Percentiles rank a stretch among this genome's conserved stretches.
These are phyloP conservation scores for Melanotaenia parkinsoni DNA, from an alignment of 2,797 vertebrate species.

Conservation along the genomic window DNA sequence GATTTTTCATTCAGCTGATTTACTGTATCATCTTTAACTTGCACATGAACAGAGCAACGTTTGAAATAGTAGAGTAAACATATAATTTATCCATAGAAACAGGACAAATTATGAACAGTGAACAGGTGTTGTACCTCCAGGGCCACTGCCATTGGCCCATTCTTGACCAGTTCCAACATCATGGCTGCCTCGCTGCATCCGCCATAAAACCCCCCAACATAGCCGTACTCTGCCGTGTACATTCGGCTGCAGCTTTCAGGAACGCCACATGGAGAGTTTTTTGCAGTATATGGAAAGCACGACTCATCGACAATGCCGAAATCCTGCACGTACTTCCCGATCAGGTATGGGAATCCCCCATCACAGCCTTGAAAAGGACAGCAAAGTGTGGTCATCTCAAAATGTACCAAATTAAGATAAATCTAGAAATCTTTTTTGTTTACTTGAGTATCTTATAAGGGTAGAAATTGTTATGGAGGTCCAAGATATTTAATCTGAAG, in stretches of 20 bases:
- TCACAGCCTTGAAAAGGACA: constrained; percentile 86
- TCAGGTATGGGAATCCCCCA: constrained; percentile 96
- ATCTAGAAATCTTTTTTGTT: neutral
- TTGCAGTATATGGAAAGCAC: constrained; percentile 89
- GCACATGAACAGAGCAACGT: neutral
- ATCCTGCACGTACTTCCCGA: constrained; percentile 93
- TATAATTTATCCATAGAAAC: neutral
- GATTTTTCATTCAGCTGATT: neutral
- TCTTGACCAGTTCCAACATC: constrained; percentile 90
- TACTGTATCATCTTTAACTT: neutral
- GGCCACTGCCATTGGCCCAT: constrained; percentile 89
- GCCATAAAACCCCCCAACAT: constrained; percentile 96
- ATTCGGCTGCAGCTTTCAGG: constrained; percentile 80
- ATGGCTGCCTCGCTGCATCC: constrained; percentile 93
- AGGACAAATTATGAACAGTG: neutral
- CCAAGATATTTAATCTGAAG: neutral
- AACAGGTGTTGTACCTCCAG: constrained; percentile 82
- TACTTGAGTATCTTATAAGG: neutral
- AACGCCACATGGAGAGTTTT: constrained; percentile 81
- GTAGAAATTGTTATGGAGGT: neutral
- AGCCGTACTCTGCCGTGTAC: constrained; percentile 89
- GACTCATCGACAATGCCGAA: constrained; percentile 93
- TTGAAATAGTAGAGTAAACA: neutral
- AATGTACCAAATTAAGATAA: neutral
- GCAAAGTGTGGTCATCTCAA: neutral